Percentiles rank a stretch among this genome's conserved stretches.
Conservation (phyloP, 2,888 invertebrate species). For the Cosmopolites sordidus region DNA sequence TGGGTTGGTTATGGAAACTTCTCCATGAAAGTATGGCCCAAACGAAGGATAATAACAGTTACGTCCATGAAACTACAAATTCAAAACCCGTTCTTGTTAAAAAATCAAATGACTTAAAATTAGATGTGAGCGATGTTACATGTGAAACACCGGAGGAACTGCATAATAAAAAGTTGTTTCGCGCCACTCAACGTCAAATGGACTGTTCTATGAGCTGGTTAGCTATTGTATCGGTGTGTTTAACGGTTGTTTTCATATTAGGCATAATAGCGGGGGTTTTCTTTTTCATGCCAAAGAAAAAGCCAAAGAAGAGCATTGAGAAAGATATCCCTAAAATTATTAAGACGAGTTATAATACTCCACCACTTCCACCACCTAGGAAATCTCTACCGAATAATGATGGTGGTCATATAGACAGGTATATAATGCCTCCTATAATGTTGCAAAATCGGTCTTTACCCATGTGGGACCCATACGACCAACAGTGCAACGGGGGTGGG, state of each 20-base stretch:
- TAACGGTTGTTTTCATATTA: slow-evolving; percentile 39
- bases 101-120: slow-evolving; percentile 39
- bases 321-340: slow-evolving; percentile 9
- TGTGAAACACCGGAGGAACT: slow-evolving; percentile 59
- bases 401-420: slow-evolving; percentile 35
- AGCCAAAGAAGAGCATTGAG: slow-evolving; percentile 27
- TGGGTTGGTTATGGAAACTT: slow-evolving; percentile 81
- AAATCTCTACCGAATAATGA: slow-evolving; percentile 22
- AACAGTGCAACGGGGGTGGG: slow-evolving; percentile 36
- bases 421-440: slow-evolving; percentile 40
- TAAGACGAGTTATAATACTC: slow-evolving; percentile 18
- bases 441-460: slow-evolving; percentile 36
- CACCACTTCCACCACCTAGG: slow-evolving; percentile 27
- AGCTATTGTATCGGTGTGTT: slow-evolving; percentile 55
- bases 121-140: slow-evolving; percentile 57
- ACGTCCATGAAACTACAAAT: not conserved
- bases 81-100: not conserved
- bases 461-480: slow-evolving; percentile 41
- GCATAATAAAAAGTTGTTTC: slow-evolving; percentile 52
- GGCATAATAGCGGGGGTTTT: slow-evolving; percentile 39
- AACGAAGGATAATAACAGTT: slow-evolving; percentile 39
- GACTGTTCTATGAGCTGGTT: slow-evolving; percentile 61
- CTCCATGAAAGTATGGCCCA: slow-evolving; percentile 44
- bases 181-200: slow-evolving; percentile 60
- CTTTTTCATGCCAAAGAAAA: slow-evolving; percentile 39